Base-by-base conservation (phyloP, 2,797 vertebrate genomes). In the Aselliscus stoliczkanus region DNA sequence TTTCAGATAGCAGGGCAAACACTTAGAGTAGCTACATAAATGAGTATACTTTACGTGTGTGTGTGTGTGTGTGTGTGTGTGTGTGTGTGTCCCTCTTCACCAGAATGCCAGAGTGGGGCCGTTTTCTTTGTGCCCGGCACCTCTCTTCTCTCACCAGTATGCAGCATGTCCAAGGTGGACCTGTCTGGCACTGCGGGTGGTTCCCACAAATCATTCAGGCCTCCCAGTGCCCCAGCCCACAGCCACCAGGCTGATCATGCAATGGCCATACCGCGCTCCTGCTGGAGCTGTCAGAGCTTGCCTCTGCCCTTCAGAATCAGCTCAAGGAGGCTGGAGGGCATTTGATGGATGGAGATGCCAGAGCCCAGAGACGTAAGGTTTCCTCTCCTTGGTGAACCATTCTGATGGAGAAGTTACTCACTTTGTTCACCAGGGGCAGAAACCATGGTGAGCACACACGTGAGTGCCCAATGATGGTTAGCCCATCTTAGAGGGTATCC, bases 301-400 rank as follows among this genome's bases (percentile, higher is more conserved):
- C 39, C 4, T 27, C 79, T 44, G 62, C 47, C 58, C 29, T 13
- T 72, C 62, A 27, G 58, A 21, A 21, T 21, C 64, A 47, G 73
- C 31, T 54, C 62, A 6, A 17, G 80, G 18, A 31, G 54, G 1
- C 42, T 15, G 44, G 76, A 29, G 60, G 31, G 3, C 60, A n/a
- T 50, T 56, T 50, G 18, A 2, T 2, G 42, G 58, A 56, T 20
- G n/a, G 31, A 76, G 65, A 50, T 0, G 5, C 31, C 83, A 1
- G 12, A 14, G 47, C 62, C 80, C 88, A 62, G 84, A 89, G 54
- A 52, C 14, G 27, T 2, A 7, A 47, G 65, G 8, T 70, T 34
- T 39, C 62, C 39, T 39, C 10, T 21, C 54, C 58, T 79, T 0
- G 1, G 54, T 2, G 70, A 54, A 2, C 56, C 27, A 18, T 9